Conservation (phyloP, 2,888 invertebrate species). For the Smittia aterrima region DNA sequence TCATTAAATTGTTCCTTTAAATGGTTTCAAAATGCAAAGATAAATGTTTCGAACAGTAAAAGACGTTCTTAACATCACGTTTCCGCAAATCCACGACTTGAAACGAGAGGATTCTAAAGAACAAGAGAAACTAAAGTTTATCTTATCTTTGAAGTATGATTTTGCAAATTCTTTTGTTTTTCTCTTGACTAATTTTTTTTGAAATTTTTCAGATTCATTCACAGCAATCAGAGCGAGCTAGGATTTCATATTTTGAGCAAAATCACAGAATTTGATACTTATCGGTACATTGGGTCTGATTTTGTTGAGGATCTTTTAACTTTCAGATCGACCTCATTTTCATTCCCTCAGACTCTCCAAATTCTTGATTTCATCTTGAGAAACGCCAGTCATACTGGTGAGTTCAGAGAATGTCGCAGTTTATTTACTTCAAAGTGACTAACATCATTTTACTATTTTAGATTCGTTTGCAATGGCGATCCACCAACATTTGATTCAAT, state of each 20-base stretch:
- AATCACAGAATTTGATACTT: neutral
- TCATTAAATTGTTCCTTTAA: no score
- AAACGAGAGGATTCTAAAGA: neutral
- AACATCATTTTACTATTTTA: neutral
- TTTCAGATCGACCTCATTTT: neutral
- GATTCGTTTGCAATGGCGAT: neutral
- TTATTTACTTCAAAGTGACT: neutral
- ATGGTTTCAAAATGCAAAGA: no score
- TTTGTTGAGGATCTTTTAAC: neutral
- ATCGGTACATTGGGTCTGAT: neutral
- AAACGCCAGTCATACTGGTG: neutral
- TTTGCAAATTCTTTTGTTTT: constrained; percentile 8
- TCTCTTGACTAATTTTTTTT: neutral
- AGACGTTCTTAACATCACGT: neutral
- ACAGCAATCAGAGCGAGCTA: neutral
- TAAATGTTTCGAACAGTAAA: neutral
- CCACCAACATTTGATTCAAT: neutral
- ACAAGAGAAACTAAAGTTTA: neutral
- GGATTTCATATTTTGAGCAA: neutral
- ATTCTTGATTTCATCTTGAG: neutral
- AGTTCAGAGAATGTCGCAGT: neutral
- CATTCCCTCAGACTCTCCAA: neutral
- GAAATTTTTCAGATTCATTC: constrained; percentile 2
- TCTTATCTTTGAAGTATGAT: neutral
- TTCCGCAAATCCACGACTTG: neutral